phyloP scores from a whole-genome alignment of 1,140 invertebrate species.

The Drosophila sproati region DNA sequence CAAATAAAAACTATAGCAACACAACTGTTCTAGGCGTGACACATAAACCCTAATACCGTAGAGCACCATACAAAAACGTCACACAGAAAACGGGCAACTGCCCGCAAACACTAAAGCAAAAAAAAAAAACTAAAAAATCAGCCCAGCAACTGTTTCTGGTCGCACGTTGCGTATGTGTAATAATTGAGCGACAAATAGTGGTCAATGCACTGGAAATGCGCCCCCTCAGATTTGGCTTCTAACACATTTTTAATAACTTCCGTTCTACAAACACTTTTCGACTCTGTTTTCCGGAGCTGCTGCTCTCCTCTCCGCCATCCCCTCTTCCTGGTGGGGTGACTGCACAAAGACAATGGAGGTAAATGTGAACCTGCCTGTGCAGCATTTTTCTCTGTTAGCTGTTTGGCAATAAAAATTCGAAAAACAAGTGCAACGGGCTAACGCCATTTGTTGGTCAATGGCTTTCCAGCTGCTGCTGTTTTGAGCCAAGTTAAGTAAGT shows the following conservation, averaged over 20 bases:
- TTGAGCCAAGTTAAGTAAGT: slow-evolving; percentile 3
- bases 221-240: slow-evolving; percentile 42
- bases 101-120: no score
- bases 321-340: slow-evolving; percentile 6
- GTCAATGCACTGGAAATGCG: slow-evolving; percentile 61
- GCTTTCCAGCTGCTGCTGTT: slow-evolving; percentile 10
- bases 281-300: slow-evolving; percentile 26
- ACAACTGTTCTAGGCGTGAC: slow-evolving; percentile 60
- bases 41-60: slow-evolving; percentile 75
- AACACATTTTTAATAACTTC: slow-evolving; percentile 81
- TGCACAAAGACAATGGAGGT: slow-evolving; percentile 70
- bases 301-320: neutral
- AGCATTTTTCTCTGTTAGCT: slow-evolving; percentile 5
- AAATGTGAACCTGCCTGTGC: slow-evolving; percentile 23
- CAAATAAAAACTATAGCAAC: slow-evolving; percentile 24
- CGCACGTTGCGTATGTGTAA: slow-evolving; percentile 66
- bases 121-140: neutral
- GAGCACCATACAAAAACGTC: slow-evolving; percentile 16
- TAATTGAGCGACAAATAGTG: slow-evolving; percentile 50
- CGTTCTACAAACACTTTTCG: slow-evolving; percentile 77
- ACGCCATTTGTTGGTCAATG: slow-evolving; percentile 41
- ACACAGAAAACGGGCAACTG: neutral
- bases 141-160: slow-evolving; percentile 18
- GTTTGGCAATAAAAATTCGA: slow-evolving; percentile 18
- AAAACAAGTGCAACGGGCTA: slow-evolving; percentile 57